phyloP scores from a whole-genome alignment of 2,113 vertebrate genomes.

The Nerophis lumbriciformis region DNA sequence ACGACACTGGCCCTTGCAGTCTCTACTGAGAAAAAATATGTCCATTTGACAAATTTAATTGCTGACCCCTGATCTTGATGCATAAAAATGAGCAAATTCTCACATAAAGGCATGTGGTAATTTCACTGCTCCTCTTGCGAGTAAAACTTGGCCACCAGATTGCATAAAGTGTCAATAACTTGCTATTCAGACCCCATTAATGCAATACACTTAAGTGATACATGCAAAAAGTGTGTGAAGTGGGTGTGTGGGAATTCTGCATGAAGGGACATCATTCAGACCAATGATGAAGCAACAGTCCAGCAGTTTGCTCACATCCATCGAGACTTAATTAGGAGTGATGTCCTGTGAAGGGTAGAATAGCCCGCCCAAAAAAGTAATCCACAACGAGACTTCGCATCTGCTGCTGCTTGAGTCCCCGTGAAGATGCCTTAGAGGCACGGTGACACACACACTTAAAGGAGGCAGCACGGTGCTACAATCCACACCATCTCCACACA shows the following conservation, averaged over 20 bases:
- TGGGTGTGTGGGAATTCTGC: neutral
- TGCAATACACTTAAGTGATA: slow-evolving; percentile 14
- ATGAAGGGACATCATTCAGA: slow-evolving; percentile 37
- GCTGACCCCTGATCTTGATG: no score
- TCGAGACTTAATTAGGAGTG: slow-evolving; percentile 63
- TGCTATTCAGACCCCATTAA: slow-evolving; percentile 5
- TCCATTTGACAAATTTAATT: no score
- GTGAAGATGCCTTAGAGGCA: neutral
- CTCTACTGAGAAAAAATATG: no score
- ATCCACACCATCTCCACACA: neutral
- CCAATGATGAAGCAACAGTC: slow-evolving; percentile 44
- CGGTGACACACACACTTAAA: neutral
- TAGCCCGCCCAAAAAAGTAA: slow-evolving; percentile 46
- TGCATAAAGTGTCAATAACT: slow-evolving; percentile 46
- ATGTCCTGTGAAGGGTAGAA: slow-evolving; percentile 51
- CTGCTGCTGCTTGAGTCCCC: slow-evolving; percentile 5
- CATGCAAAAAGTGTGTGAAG: neutral
- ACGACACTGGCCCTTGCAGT: no score
- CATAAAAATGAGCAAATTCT: no score
- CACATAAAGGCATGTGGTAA: no score
- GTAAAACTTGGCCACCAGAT: slow-evolving; percentile 49
- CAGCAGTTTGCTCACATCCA: slow-evolving; percentile 47
- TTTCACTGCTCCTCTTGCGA: neutral
- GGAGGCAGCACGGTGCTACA: neutral
- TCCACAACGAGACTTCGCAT: slow-evolving; percentile 41